Conservation (phyloP, 2,888 invertebrate genomes). For the Andrena haemorrhoa region DNA sequence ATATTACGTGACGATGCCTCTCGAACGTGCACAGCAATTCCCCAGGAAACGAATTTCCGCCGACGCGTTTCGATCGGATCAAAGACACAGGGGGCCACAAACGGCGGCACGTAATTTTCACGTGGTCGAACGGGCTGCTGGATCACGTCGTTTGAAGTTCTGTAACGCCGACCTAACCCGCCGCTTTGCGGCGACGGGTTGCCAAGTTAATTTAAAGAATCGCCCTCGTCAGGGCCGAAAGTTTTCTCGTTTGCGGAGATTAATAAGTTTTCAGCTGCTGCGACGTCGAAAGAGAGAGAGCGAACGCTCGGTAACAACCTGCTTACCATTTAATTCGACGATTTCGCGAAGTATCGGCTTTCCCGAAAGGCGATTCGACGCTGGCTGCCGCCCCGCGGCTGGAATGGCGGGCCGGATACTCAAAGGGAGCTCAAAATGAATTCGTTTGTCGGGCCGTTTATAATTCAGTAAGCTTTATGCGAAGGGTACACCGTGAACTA, state of each 20-base stretch:
- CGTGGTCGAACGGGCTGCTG: neutral
- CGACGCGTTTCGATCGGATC: constrained; percentile 30
- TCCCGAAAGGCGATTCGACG: neutral
- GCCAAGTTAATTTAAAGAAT: constrained; percentile 38
- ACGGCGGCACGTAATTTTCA: constrained; percentile 31
- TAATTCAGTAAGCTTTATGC: no score
- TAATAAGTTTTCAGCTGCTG: constrained; percentile 32
- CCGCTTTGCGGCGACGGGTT: neutral
- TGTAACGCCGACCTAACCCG: neutral
- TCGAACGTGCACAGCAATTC: constrained; percentile 27
- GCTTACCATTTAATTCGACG: constrained; percentile 19
- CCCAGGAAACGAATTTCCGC: constrained; percentile 23
- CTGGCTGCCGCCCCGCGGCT: no score
- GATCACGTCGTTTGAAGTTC: neutral
- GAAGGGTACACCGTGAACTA: no score
- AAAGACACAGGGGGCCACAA: neutral
- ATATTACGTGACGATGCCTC: constrained; percentile 13
- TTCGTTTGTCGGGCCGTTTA: no score
- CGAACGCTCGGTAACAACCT: constrained; percentile 6
- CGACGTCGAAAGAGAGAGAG: neutral
- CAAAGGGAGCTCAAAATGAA: neutral
- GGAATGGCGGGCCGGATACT: no score
- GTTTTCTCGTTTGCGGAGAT: constrained; percentile 40
- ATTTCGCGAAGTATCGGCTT: constrained; percentile 1
- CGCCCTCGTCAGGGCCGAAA: neutral